These are phyloP conservation scores for Polypterus senegalus DNA, from an alignment of 2,113 vertebrate species.

Conservation along the genomic window DNA sequence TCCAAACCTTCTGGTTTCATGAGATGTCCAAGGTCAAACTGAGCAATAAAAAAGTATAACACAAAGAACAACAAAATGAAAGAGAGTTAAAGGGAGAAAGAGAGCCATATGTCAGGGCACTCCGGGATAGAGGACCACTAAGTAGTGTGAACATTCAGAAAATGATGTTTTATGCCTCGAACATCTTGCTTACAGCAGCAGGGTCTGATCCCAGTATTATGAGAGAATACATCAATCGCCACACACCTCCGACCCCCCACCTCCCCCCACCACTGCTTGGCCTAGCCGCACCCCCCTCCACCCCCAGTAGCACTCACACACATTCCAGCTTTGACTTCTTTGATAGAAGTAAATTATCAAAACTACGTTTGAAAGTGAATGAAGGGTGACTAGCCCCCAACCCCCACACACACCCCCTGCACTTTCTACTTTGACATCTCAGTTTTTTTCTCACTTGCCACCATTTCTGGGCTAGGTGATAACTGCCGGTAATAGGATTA, in stretches of 20 bases:
- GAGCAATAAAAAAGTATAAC: too few relatives aligned
- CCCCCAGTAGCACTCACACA: constrained; percentile 14
- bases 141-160: constrained; percentile 51
- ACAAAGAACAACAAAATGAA: neutral
- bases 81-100: constrained; percentile 27
- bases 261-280: constrained; percentile 2
- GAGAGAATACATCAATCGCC: constrained; percentile 57
- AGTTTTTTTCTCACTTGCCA: constrained; percentile 74
- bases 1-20: too few relatives aligned
- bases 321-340: constrained; percentile 45
- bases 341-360: constrained; percentile 86
- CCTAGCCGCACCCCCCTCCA: constrained; percentile 4
- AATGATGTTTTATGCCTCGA: constrained; percentile 55
- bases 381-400: constrained; percentile 70
- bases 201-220: constrained; percentile 67
- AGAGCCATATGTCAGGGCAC: constrained; percentile 41
- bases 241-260: constrained; percentile 33
- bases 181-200: constrained; percentile 73
- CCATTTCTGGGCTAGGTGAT: constrained; percentile 99
- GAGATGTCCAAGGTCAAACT: too few relatives aligned
- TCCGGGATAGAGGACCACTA: constrained; percentile 42
- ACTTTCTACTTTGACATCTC: constrained; percentile 93
- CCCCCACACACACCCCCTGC: constrained; percentile 51
- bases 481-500: constrained; percentile 99
- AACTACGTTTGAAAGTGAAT: constrained; percentile 97